These are phyloP conservation scores for Galaxea fascicularis DNA, from an alignment of 92 coral and sea anemone genomes.

Conservation along the genomic window DNA sequence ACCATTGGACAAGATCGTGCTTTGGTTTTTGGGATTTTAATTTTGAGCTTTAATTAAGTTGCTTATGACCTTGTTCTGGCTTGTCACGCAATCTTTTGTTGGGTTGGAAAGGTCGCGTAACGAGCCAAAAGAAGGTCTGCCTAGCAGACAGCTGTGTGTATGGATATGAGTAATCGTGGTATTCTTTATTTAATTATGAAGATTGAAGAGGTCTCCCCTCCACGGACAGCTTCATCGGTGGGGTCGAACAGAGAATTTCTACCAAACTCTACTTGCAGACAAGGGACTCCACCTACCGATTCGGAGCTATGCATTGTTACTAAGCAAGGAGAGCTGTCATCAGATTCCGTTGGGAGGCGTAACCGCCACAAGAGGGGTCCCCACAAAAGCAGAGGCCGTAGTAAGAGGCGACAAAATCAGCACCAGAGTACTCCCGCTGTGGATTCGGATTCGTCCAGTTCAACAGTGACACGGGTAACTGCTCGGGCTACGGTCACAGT, in stretches of 20 bases:
- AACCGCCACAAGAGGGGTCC: conserved; percentile 52
- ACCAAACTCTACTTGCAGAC: conserved; percentile 79
- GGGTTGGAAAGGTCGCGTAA: too few relatives aligned
- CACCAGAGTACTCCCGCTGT: conserved; percentile 67
- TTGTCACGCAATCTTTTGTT: too few relatives aligned
- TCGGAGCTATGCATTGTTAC: conserved; percentile 75
- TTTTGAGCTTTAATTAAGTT: too few relatives aligned
- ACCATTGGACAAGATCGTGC: too few relatives aligned
- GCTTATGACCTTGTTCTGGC: too few relatives aligned
- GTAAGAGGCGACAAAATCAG: conserved; percentile 42
- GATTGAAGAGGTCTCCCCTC: conserved; percentile 75
- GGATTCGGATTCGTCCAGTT: conserved; percentile 91
- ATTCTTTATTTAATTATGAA: not conserved
- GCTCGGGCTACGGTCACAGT: conserved; percentile 92
- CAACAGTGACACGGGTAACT: conserved; percentile 85
- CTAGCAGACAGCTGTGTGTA: too few relatives aligned
- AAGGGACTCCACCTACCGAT: conserved; percentile 80
- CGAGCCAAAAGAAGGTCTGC: too few relatives aligned
- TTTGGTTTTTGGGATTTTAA: too few relatives aligned
- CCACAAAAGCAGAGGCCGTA: conserved; percentile 43
- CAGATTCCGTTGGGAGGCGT: conserved; percentile 45
- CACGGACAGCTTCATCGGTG: conserved; percentile 80
- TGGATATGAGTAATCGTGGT: too few relatives aligned
- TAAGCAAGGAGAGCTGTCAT: conserved; percentile 54
- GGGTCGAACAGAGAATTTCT: conserved; percentile 84